Evolutionary conservation across 2,113 vertebrate genomes (phyloP).

Genomic region (Bombycilla garrulus): DNA sequence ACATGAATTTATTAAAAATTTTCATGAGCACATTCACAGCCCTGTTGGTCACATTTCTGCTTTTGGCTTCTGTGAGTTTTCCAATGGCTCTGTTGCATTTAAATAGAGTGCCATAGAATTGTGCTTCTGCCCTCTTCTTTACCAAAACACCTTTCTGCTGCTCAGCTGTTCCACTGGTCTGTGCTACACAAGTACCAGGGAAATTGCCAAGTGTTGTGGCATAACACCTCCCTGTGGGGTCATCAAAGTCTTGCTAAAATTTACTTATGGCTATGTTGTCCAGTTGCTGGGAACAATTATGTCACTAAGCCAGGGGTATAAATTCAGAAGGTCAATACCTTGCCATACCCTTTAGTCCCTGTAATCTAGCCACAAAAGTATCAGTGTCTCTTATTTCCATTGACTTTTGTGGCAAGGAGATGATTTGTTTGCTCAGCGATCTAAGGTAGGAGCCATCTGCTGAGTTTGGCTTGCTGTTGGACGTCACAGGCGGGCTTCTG

Average conservation of each 20-base stretch:
- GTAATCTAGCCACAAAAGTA: not conserved
- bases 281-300: not conserved
- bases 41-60: not conserved
- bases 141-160: not conserved
- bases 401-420: not conserved
- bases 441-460: conserved; percentile 60
- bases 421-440: not conserved
- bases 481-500: conserved; percentile 40
- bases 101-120: not conserved
- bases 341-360: not conserved
- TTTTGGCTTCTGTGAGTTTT: not conserved
- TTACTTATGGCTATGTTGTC: not conserved
- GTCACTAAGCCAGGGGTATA: not conserved
- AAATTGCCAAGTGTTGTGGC: not conserved
- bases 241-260: not conserved
- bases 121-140: not conserved
- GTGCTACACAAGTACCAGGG: not conserved
- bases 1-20: not conserved
- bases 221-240: not conserved
- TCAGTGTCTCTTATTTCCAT: not conserved
- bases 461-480: not conserved
- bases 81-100: not conserved
- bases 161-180: not conserved
- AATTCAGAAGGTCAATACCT: not conserved
- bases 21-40: not conserved